phyloP scores from a whole-genome alignment of 2,888 invertebrate genomes.

The Caenorhabditis sp. region DNA sequence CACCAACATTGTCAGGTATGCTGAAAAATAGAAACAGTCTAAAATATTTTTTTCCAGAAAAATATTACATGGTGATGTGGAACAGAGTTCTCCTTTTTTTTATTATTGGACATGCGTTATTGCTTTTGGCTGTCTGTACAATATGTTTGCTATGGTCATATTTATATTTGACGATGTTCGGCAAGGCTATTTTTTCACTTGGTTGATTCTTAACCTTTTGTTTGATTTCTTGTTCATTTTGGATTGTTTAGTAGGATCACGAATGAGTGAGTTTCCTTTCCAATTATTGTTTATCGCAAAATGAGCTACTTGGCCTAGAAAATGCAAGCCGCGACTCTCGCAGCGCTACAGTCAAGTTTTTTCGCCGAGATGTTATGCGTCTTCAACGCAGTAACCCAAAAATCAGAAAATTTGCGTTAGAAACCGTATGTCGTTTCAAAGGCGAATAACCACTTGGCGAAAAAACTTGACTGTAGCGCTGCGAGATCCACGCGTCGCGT shows the following conservation, averaged over 20 bases:
- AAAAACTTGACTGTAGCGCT: too few species aligned
- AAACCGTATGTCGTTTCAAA: too few species aligned
- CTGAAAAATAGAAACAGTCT: not conserved
- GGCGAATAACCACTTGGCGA: too few species aligned
- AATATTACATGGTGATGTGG: slow-evolving; percentile 44
- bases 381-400: too few species aligned
- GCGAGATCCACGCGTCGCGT: too few species aligned
- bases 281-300: not conserved
- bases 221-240: slow-evolving; percentile 72
- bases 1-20: slow-evolving; percentile 15
- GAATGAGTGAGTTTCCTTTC: slow-evolving; percentile 76
- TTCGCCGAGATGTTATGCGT: too few species aligned
- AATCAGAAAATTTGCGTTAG: too few species aligned
- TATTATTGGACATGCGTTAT: slow-evolving; percentile 80
- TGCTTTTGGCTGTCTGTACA: slow-evolving; percentile 77
- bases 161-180: slow-evolving; percentile 81
- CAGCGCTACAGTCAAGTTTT: too few species aligned
- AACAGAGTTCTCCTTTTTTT: slow-evolving; percentile 62
- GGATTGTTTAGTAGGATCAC: slow-evolving; percentile 74
- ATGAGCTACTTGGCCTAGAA: too few species aligned
- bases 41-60: slow-evolving; percentile 28
- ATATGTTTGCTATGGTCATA: slow-evolving; percentile 77
- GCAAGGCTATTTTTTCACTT: slow-evolving; percentile 57
- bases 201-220: slow-evolving; percentile 72
- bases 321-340: too few species aligned